A percentile compares a stretch with the other conserved stretches of the same genome.
Conservation (phyloP, 2,113 vertebrate species). For the Mus pahari region DNA sequence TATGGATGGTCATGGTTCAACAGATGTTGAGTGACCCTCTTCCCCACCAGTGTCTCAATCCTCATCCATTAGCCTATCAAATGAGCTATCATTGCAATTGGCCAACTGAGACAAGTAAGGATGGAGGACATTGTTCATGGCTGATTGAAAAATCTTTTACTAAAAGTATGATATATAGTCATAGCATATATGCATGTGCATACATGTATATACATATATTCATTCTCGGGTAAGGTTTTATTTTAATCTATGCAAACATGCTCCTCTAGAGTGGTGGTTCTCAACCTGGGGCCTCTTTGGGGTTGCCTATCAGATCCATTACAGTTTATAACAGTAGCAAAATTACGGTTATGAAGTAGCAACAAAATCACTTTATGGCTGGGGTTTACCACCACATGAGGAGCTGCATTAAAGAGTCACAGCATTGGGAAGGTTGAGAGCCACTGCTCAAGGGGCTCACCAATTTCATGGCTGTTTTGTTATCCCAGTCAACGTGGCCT, state of each 20-base stretch:
- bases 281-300: neutral
- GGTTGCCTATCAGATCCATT: neutral
- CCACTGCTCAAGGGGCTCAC: conserved; percentile 21
- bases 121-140: conserved; percentile 54
- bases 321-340: neutral
- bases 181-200: neutral
- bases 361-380: neutral
- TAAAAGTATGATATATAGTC: neutral
- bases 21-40: conserved; percentile 48
- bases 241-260: conserved; percentile 54
- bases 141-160: conserved; percentile 40
- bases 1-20: conserved; percentile 66
- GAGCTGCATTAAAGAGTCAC: neutral
- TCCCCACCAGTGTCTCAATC: conserved; percentile 56
- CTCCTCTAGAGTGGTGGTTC: conserved; percentile 1
- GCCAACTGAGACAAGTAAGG: conserved; percentile 60
- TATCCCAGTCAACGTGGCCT: conserved; percentile 18
- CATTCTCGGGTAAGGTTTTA: neutral
- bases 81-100: conserved; percentile 70
- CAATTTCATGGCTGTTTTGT: conserved; percentile 52
- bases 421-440: neutral
- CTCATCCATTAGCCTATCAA: conserved; percentile 65
- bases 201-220: neutral
- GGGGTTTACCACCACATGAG: neutral
- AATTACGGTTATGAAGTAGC: neutral